Evolutionary conservation across 2,113 vertebrate genomes (phyloP), one percentile per base, ranked within the genome.

Genomic region (Eudyptes chrysolophus): DNA sequence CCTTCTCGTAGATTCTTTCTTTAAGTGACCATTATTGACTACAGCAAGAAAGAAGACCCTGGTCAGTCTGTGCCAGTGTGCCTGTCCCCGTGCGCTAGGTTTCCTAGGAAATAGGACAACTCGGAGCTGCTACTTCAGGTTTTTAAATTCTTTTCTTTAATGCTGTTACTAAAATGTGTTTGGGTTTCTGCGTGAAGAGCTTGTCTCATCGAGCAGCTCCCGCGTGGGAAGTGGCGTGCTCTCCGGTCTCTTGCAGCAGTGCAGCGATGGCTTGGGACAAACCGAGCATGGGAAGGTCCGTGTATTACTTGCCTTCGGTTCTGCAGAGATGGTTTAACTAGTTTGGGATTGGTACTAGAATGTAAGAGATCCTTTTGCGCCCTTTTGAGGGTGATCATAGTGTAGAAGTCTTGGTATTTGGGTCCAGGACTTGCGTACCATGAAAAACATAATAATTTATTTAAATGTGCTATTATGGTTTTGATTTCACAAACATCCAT

Each of bases 141-240:
- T 20, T 58, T 46, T 7, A 51, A 5, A 3, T 4, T 26, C 6
- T 42, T 17, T 48, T 44, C 42, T 24, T 48, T 13, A 30, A 17
- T 10, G 20, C 20, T 38, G 20, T 13, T 61, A 10, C 5, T 38
- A 16, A 13, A 22, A 20, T 5, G 32, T n/a, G n/a, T n/a, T n/a
- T n/a, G n/a, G n/a, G n/a, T n/a, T n/a, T n/a, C n/a, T n/a, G n/a
- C n/a, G n/a, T n/a, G n/a, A n/a, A n/a, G n/a, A n/a, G n/a, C n/a
- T n/a, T 4, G 30, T 7, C 46, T 8, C 34, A 7, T 1, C 22
- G 55, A 51, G 44, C 24, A 9, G n/a, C 55, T 34, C 44, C 24
- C 1, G 5, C 21, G 1, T 2, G 9, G 34, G 5, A 30, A 15
- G 16, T 0, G 16, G 29, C 4, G 7, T 15, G 60, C 29, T 46